A percentile compares a stretch with the other conserved stretches of the same genome.
These are phyloP conservation scores for Cephalopterus ornatus DNA, from an alignment of 2,113 vertebrate genomes.

Conservation along the genomic window DNA sequence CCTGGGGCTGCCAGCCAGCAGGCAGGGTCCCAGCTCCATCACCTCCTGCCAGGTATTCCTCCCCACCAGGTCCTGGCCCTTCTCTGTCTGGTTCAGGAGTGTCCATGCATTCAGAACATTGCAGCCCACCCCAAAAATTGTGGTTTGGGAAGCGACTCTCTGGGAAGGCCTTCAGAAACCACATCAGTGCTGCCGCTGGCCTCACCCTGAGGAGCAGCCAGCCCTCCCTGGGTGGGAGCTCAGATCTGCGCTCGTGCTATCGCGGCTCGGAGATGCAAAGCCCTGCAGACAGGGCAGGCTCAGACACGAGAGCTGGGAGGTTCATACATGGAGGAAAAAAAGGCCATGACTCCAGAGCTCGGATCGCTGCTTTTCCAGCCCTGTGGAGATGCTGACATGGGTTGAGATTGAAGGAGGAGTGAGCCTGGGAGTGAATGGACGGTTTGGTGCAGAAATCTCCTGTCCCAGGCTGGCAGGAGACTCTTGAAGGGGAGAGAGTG, in stretches of 20 bases:
- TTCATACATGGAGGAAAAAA: not conserved
- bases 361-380: not conserved
- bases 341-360: not conserved
- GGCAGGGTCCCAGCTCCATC: not conserved
- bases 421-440: not conserved
- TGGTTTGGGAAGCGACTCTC: not conserved
- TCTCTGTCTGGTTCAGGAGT: not conserved
- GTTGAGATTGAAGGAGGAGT: not conserved
- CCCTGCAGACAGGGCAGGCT: constrained; percentile 39
- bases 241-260: not conserved
- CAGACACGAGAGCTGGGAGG: not conserved
- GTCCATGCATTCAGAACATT: not conserved
- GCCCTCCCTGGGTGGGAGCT: constrained; percentile 35
- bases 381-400: accelerated
- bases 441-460: not conserved
- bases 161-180: constrained; percentile 17
- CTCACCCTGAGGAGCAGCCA: constrained; percentile 2
- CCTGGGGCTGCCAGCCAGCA: accelerated
- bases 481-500: not conserved
- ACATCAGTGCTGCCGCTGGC: not conserved
- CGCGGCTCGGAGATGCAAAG: not conserved
- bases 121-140: not conserved
- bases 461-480: not conserved
- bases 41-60: not conserved
- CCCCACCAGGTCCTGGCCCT: not conserved